Percentiles rank a stretch among this genome's conserved stretches.
phyloP scores from a whole-genome alignment of 2,797 vertebrate species.

The Pangasius larnaudii region DNA sequence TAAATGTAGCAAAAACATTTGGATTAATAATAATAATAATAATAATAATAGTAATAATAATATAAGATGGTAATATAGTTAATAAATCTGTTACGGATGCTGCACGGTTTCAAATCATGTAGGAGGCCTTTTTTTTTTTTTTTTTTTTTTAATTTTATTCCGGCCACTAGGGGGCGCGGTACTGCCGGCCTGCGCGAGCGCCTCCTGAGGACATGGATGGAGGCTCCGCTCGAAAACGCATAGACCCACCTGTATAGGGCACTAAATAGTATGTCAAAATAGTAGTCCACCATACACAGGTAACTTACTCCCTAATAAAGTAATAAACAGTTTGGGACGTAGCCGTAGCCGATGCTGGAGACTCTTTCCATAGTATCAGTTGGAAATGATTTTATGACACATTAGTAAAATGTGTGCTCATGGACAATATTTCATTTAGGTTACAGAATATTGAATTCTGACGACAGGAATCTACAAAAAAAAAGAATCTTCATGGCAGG shows the following conservation, averaged over 20 bases:
- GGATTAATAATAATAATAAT: no score
- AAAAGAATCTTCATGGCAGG: constrained; percentile 74
- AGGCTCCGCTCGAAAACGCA: background rate
- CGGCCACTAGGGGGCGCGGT: constrained; percentile 1
- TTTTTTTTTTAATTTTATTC: background rate
- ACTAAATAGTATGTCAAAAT: background rate
- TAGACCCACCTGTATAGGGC: background rate
- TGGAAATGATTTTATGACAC: background rate
- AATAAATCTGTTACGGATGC: background rate
- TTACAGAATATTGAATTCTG: constrained; percentile 37
- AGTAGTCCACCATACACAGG: background rate
- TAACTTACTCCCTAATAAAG: background rate
- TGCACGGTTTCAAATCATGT: background rate
- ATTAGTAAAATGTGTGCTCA: background rate
- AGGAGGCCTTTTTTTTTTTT: constrained; percentile 13
- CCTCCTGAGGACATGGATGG: constrained; percentile 10
- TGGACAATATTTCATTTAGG: constrained; percentile 37
- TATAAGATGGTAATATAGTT: background rate
- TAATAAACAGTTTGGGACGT: background rate
- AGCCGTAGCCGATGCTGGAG: background rate
- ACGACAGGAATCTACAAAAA: constrained; percentile 39
- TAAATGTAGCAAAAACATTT: background rate
- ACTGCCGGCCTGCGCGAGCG: background rate
- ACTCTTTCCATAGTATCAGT: background rate
- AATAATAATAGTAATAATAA: background rate